These are phyloP conservation scores for Epinephelus cyanopodus DNA, from an alignment of 2,113 vertebrate species.

Conservation along the genomic window DNA sequence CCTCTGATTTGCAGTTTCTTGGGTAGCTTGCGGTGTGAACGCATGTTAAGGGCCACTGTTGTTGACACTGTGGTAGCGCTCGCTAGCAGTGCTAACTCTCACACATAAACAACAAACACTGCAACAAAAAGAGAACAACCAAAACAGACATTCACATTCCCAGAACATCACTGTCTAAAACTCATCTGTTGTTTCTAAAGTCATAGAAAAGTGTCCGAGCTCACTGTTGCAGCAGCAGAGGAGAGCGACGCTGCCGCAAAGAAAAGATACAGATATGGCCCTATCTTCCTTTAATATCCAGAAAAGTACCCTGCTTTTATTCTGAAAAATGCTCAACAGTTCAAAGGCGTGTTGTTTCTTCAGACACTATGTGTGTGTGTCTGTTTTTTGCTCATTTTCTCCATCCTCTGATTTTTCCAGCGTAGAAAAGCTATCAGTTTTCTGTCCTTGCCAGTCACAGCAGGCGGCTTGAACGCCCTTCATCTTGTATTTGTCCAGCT, in stretches of 20 bases:
- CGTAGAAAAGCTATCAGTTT: slow-evolving; percentile 45
- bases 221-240: slow-evolving; percentile 56
- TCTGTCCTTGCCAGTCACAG: slow-evolving; percentile 37
- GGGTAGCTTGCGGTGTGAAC: not conserved
- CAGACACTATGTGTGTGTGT: slow-evolving; percentile 44
- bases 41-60: slow-evolving; percentile 5
- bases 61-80: not conserved
- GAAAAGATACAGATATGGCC: slow-evolving; percentile 82
- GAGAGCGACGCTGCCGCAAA: slow-evolving; percentile 44
- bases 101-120: slow-evolving; percentile 55
- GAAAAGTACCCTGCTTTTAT: slow-evolving; percentile 86
- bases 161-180: slow-evolving; percentile 46
- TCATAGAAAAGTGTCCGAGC: slow-evolving; percentile 77
- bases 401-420: slow-evolving; percentile 51
- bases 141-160: slow-evolving; percentile 57
- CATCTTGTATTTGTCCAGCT: slow-evolving; percentile 11
- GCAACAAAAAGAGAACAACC: slow-evolving; percentile 34
- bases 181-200: slow-evolving; percentile 55
- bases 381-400: slow-evolving; percentile 41
- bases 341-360: slow-evolving; percentile 80
- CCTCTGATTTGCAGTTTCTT: slow-evolving; percentile 3
- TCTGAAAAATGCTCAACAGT: slow-evolving; percentile 78
- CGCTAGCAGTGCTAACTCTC: slow-evolving; percentile 27
- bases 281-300: slow-evolving; percentile 85
- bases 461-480: slow-evolving; percentile 29